These are phyloP conservation scores for Bucorvus abyssinicus DNA, from an alignment of 2,797 vertebrate species.

Conservation along the genomic window DNA sequence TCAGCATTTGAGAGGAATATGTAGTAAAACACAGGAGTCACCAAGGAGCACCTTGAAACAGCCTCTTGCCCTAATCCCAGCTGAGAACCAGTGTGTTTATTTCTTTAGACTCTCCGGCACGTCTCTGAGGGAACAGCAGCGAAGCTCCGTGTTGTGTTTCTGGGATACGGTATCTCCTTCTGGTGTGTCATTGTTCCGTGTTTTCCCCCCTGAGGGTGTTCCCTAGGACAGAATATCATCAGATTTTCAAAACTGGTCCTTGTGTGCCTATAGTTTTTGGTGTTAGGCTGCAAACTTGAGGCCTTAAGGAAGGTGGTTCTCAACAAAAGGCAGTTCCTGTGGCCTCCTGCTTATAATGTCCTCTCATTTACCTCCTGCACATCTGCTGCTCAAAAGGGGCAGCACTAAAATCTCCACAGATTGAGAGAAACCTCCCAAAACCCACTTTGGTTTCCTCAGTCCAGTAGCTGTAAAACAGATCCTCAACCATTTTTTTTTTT, in stretches of 20 bases:
- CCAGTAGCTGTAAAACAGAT: background rate
- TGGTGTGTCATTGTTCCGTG: fast-evolving
- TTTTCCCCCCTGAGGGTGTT: background rate
- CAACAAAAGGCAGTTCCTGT: background rate
- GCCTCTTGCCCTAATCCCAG: background rate
- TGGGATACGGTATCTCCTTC: fast-evolving
- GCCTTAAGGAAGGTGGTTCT: background rate
- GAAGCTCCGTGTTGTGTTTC: background rate
- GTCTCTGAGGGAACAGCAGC: background rate
- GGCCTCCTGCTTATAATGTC: background rate
- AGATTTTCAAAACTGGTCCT: background rate
- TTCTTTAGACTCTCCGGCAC: background rate
- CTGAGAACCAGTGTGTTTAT: fast-evolving
- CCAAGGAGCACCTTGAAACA: background rate
- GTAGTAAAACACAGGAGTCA: fast-evolving
- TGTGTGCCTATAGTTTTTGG: background rate
- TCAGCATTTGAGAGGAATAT: background rate
- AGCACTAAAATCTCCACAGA: background rate
- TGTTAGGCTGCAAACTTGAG: background rate
- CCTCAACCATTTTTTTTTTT: background rate
- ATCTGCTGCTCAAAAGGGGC: background rate
- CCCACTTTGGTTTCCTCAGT: background rate
- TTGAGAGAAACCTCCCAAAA: background rate
- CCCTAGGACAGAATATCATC: background rate
- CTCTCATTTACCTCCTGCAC: background rate